Evolutionary conservation across 1,140 invertebrate species (phyloP), one percentile per base, ranked within the genome.

Genomic region (Drosophila jambulina): DNA sequence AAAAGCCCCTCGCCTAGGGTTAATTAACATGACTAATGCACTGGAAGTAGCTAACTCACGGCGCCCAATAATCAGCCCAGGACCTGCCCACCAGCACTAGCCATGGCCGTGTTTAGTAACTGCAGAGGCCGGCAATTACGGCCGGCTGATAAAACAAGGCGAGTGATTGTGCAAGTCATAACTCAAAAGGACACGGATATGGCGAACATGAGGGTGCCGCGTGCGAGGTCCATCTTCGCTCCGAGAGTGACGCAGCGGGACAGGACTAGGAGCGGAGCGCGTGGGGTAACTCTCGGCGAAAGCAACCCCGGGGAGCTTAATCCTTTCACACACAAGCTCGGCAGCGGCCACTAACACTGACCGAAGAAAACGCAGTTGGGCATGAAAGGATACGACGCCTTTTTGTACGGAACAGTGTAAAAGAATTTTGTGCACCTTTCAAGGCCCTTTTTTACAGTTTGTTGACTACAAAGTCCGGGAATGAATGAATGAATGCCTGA

Each of bases 351-450:
- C 82, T 68, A 76, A 80, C 71, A 80, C 84, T 64, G 64, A 83
- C 80, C 82, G 78, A 80, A 82, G 57, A 64, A 76, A 87, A 80
- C 77, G 80, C 84, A 88, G 78, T 87, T 88, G 79, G 65, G 67
- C 85, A 85, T 90, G 70, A 90, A 90, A 85, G 85, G 85, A 79
- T 74, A 70, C 71, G 77, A 72, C 63, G 61, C 67, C 75, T 62
- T 85, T 84, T 87, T 87, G 56, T 72, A 42, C 58, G 40, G n/a
- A 57, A 60, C 78, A 74, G 51, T 68, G 80, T 80, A 76, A 90
- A 88, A 84, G 84, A 81, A 88, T 88, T 88, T 88, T 68, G 82
- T 80, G 71, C 85, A 90, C 85, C 85, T 90, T 90, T 90, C 85
- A 90, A 79, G 75, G 82, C 75, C 77, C 62, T 78, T 81, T 75